Base-by-base conservation (phyloP, 2,888 invertebrate genomes). In the Eledona agricola region DNA sequence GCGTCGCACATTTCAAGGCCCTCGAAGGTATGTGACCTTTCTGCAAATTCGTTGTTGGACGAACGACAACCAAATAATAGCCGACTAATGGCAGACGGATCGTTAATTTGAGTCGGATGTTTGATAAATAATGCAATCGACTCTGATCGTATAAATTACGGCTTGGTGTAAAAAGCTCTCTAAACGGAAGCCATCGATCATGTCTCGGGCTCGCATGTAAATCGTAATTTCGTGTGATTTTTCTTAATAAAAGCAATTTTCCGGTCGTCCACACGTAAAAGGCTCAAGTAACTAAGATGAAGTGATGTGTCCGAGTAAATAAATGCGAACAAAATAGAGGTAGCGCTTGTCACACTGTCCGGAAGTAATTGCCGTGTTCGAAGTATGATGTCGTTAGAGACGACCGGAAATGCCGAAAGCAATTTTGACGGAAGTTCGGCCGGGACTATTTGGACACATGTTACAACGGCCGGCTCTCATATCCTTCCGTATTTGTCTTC, bases 301-400 rank as follows among this genome's bases (percentile, higher is more conserved):
- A 50, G 32, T 32, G 49, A 40, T 50, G 29, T 40, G 31, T 29
- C 16, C 26, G 20, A 37, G 28, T 37, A 47, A 47, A 47, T 47
- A 47, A 46, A 34, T 9, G 28, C 13, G 47, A 17, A 35, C 23
- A 23, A 13, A 46, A 17, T 47, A 16, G 23, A 25, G 15, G 46
- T 31, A 57, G 51, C 47, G 47, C 37, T 34, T 34, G 57, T 57
- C 57, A 54, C 51, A 38, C 49, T 42, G 42, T 19, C 32, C 57
- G 57, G 57, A 57, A 57, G 43, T 55, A 55, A 57, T 55, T 51
- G 51, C 57, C 51, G 57, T 42, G 37, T 40, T 38, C 51, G 47
- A 55, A 51, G 32, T 47, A 46, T 38, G 34, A 52, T 47, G 31
- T 20, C 51, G 37, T 26, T 10, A 31, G 12, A 29, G 28, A 42